Conservation (phyloP, 2,888 invertebrate genomes). For the Silvanus unidentatus region DNA sequence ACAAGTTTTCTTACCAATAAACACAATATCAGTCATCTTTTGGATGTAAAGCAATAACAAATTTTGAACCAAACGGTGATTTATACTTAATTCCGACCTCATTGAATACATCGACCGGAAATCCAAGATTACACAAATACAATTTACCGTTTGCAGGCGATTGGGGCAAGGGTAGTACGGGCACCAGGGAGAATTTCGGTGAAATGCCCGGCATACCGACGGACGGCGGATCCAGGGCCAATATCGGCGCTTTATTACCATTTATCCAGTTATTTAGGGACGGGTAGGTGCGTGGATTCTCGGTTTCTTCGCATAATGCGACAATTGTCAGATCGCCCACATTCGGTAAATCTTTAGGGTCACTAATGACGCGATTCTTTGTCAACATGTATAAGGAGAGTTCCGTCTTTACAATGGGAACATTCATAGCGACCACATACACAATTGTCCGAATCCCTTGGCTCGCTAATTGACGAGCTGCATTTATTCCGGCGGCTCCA, state of each 20-base stretch:
- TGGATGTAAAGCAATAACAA: slow-evolving; percentile 67
- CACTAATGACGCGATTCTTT: slow-evolving; percentile 53
- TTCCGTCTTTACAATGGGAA: slow-evolving; percentile 56
- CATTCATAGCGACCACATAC: slow-evolving; percentile 33
- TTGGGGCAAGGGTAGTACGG: slow-evolving; percentile 64
- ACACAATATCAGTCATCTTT: slow-evolving; percentile 4
- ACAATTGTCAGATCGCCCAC: slow-evolving; percentile 53
- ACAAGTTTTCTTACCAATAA: too few relatives aligned
- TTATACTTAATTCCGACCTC: slow-evolving; percentile 73
- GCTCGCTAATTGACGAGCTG: slow-evolving; percentile 73
- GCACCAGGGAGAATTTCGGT: slow-evolving; percentile 64
- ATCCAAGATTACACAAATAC: slow-evolving; percentile 79
- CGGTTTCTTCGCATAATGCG: slow-evolving; percentile 49
- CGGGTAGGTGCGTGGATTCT: slow-evolving; percentile 45
- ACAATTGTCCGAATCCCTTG: slow-evolving; percentile 72
- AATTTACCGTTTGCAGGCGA: slow-evolving; percentile 62
- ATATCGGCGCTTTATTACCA: slow-evolving; percentile 63
- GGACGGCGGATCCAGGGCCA: slow-evolving; percentile 72
- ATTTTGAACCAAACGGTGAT: slow-evolving; percentile 80
- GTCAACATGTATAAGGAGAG: slow-evolving; percentile 63
- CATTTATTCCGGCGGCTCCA: slow-evolving; percentile 65
- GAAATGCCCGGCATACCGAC: slow-evolving; percentile 56
- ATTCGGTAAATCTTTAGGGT: slow-evolving; percentile 48
- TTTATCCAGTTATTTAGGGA: slow-evolving; percentile 62
- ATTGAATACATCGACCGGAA: slow-evolving; percentile 70